Base-by-base conservation (phyloP, 2,113 vertebrate genomes). In the Periophthalmodon schlosseri region DNA sequence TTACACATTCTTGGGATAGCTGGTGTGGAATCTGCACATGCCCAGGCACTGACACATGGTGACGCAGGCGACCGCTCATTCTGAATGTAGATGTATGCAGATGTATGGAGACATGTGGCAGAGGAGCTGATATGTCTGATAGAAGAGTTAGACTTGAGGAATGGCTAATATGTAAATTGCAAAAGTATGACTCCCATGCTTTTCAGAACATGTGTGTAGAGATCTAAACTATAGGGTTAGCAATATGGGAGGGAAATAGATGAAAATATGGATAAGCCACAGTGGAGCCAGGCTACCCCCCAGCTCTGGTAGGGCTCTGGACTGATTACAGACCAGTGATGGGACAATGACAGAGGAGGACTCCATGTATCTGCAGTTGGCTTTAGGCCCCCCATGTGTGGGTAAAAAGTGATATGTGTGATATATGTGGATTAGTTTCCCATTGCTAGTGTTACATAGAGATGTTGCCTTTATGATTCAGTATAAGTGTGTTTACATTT, bases 1-100 rank as follows among this genome's bases (percentile, higher is more conserved):
- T 11, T 39, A 50, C 49, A 52, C 50, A 52, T 52, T 5, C 5
- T 6, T 18, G 50, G 50, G 73, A 82, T 87, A 75, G 74, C 79
- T 78, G 82, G 74, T 13, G 50, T 79, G 82, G 80, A 89, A 85
- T 87, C 69, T 44, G 61, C 86, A 89, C 84, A 79, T 82, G 68
- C 50, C 77, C 68, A 77, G 50, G 77, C 73, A 77, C 14, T 75
- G 70, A 68, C 39, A 73, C 71, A 7, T 80, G 39, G 70, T 84
- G 80, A 86, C 57, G 64, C 65, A 70, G 63, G 13, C 44, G 60
- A 24, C 39, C 39, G 2, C 36, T 39, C 36, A 6, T 39, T 39
- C 36, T 39, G 36, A 36, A 36, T 36, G 77, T 69, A 78, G 79
- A 88, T 89, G 77, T 75, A 86, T 84, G 73, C 52, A 77, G 7